Conservation (phyloP, 2,888 invertebrate species). For the Campopleginae sp. region DNA sequence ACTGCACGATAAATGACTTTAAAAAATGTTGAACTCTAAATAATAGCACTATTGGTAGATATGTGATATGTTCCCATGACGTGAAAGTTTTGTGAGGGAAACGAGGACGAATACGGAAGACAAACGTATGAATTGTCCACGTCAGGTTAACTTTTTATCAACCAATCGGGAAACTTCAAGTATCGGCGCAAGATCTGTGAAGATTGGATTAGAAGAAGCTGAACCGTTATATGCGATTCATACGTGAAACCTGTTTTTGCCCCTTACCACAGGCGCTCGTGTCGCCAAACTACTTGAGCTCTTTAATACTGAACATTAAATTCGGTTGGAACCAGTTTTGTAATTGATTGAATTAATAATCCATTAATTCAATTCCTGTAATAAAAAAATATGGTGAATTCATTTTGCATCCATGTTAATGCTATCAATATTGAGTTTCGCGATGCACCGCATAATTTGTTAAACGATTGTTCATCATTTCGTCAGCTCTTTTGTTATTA, state of each 20-base stretch:
- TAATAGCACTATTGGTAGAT: constrained; percentile 4
- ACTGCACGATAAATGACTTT: not conserved
- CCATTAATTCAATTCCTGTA: not conserved
- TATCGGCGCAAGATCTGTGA: not conserved
- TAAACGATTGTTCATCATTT: not conserved
- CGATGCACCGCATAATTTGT: not conserved
- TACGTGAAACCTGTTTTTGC: not conserved
- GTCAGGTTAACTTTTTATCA: constrained; percentile 32
- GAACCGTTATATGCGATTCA: not conserved
- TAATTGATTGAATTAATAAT: not conserved
- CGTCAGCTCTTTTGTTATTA: not conserved
- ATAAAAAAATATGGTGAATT: too few relatives aligned
- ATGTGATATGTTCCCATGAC: constrained; percentile 17
- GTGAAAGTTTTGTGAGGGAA: not conserved
- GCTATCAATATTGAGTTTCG: not conserved
- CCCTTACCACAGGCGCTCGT: not conserved
- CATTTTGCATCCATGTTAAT: too few relatives aligned
- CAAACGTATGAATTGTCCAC: constrained; percentile 19
- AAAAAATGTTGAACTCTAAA: not conserved
- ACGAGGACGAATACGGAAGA: not conserved
- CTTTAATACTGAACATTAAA: too few relatives aligned
- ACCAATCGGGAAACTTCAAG: constrained; percentile 1
- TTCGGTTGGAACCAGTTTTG: not conserved
- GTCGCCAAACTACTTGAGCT: not conserved
- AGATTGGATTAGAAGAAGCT: not conserved